Base-by-base conservation (phyloP, 23 tunicate species). In the Trididemnum clinides region DNA sequence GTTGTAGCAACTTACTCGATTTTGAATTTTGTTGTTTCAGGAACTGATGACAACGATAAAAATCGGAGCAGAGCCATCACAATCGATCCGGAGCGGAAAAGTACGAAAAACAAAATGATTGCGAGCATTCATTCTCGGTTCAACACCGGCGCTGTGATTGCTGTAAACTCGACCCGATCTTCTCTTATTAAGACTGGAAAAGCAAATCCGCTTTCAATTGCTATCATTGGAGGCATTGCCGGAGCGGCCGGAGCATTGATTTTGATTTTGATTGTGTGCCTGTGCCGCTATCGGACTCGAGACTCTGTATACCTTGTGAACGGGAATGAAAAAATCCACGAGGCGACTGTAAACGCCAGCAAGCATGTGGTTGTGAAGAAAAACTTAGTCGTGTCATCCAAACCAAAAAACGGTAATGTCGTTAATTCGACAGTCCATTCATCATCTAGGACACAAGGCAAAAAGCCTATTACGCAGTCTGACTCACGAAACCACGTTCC, bases 141-240 rank as follows among this genome's bases (percentile, higher is more conserved):
- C 33, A 71, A 82, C 58, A 77, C 49, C 69, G 30, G 30, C 22
- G 57, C 34, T 26, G 30, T 44, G 0, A 57, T 54, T 30, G 33
- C 33, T 30, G 38, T 18, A 57, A 64, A 39, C 54, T 19, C 32
- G 54, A 65, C 74, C 72, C 73, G 81, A 6, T 44, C 85, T n/a
- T 62, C 38, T 34, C 64, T 64, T 12, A 75, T 82, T n/a, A 31
- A 74, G 1, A 54, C 36, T 25, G 89, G 81, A 18, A 51, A 77
- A 75, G 62, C 81, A 33, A 33, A 80, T 28, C 49, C 78, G 38
- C 78, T 88, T 5, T 80, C 91, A 21, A 87, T 86, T n/a, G 82
- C 84, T 1, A 82, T 91, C 72, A 81, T 86, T 7, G 82, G 70
- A 0, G 96, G 89, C 34, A 85, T 90, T 28, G 95, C 82, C 15